These are phyloP conservation scores for Linurgus olivaceus DNA, from an alignment of 2,797 vertebrate species.

Conservation along the genomic window DNA sequence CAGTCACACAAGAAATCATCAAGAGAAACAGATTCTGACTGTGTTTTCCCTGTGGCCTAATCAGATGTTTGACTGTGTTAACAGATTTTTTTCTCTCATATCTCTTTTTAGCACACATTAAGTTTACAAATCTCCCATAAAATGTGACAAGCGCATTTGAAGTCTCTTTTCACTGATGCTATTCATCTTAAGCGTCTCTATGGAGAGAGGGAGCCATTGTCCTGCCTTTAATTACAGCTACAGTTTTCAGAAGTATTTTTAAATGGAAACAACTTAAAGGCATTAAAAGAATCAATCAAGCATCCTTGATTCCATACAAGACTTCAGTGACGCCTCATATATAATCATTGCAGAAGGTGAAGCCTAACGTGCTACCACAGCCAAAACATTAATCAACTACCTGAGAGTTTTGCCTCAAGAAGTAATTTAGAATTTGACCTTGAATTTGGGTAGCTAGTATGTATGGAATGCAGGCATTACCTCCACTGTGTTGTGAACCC, in stretches of 20 bases:
- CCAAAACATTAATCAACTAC: slow-evolving; percentile 26
- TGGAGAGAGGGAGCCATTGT: neutral
- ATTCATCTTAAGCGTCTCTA: neutral
- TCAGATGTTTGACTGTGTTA: neutral
- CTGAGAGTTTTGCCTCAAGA: slow-evolving; percentile 9
- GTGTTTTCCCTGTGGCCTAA: neutral
- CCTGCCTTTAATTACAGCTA: neutral
- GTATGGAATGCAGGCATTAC: neutral
- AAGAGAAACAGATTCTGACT: neutral
- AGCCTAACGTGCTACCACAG: neutral
- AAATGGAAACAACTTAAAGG: slow-evolving; percentile 1
- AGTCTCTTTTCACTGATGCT: neutral
- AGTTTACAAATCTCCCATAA: neutral
- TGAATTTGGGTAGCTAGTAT: neutral
- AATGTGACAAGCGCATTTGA: neutral
- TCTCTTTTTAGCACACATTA: neutral
- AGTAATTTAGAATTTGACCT: slow-evolving; percentile 37
- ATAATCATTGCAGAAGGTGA: slow-evolving; percentile 7
- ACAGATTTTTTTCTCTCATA: neutral
- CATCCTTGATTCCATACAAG: neutral
- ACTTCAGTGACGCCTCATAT: neutral
- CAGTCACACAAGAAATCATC: neutral
- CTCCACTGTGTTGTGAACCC: neutral
- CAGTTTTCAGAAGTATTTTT: neutral
- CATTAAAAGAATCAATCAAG: slow-evolving; percentile 2